These are phyloP conservation scores for Drosophila borealis DNA, from an alignment of 2,888 invertebrate species.

Conservation along the genomic window DNA sequence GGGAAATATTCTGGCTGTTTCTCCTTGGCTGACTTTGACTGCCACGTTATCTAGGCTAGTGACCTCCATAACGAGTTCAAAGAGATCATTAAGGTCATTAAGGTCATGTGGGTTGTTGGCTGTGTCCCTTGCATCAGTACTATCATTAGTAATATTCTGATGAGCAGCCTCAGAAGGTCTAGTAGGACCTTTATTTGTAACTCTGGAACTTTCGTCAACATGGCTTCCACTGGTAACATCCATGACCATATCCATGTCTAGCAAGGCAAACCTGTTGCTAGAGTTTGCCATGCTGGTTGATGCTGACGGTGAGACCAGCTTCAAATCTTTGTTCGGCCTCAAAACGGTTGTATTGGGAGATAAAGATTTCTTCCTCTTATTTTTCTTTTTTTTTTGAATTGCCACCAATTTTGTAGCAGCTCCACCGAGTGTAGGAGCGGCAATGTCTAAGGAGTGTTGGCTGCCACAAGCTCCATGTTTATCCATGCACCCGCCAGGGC, in stretches of 20 bases:
- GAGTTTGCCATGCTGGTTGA: constrained; percentile 3
- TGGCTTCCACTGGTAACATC: not conserved
- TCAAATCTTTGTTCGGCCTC: not conserved
- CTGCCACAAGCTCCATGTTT: not conserved
- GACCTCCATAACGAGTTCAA: too few species aligned
- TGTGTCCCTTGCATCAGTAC: too few species aligned
- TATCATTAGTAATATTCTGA: too few species aligned
- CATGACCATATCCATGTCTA: constrained; percentile 5
- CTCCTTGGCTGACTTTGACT: too few species aligned
- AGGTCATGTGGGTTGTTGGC: too few species aligned
- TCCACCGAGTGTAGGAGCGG: not conserved
- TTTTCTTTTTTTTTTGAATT: not conserved
- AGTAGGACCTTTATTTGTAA: not conserved
- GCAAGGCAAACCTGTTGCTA: constrained; percentile 3
- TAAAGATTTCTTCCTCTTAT: constrained; percentile 3
- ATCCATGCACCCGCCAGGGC: not conserved
- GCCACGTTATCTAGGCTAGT: too few species aligned
- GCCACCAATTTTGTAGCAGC: not conserved
- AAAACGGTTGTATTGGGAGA: not conserved
- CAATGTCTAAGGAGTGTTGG: not conserved
- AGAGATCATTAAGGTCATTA: too few species aligned
- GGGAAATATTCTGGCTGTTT: too few species aligned
- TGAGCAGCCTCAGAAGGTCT: too few species aligned
- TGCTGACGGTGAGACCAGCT: not conserved
- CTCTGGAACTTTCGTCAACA: not conserved